These are phyloP conservation scores for Listronotus oregonensis DNA, from an alignment of 1,140 invertebrate genomes.

Conservation along the genomic window DNA sequence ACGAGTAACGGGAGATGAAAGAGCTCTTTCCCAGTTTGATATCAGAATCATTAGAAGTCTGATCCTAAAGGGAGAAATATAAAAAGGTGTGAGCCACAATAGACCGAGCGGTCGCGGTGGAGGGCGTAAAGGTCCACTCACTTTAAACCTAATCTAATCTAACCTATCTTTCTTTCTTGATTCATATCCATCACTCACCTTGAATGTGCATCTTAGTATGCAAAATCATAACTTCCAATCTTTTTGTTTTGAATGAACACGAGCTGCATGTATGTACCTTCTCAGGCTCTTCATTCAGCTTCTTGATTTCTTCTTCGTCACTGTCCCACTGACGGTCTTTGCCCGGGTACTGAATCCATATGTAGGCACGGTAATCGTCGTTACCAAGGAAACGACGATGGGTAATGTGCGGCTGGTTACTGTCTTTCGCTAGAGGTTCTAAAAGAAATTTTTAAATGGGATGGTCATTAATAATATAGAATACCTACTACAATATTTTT, in stretches of 20 bases:
- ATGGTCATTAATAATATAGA: no score
- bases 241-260: conserved; percentile 67
- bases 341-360: conserved; percentile 60
- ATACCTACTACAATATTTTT: no score
- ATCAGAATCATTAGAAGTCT: no score
- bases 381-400: conserved; percentile 62
- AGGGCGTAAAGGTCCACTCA: no score
- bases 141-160: no score
- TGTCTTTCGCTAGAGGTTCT: conserved; percentile 32
- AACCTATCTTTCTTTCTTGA: no score
- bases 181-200: conserved; percentile 1
- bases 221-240: conserved; percentile 71
- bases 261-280: conserved; percentile 64
- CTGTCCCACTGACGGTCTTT: conserved; percentile 40
- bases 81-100: no score
- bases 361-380: conserved; percentile 67
- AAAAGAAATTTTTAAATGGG: conserved; percentile 30
- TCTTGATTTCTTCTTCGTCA: conserved; percentile 36
- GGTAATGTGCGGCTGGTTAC: conserved; percentile 54
- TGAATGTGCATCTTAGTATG: conserved; percentile 67
- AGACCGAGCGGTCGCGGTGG: no score
- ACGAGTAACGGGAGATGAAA: no score
- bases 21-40: no score
- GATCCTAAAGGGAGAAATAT: no score
- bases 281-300: conserved; percentile 35